A percentile compares a stretch with the other conserved stretches of the same genome.
Conservation (phyloP, 2,113 vertebrate species). For the Peromyscus californicus region DNA sequence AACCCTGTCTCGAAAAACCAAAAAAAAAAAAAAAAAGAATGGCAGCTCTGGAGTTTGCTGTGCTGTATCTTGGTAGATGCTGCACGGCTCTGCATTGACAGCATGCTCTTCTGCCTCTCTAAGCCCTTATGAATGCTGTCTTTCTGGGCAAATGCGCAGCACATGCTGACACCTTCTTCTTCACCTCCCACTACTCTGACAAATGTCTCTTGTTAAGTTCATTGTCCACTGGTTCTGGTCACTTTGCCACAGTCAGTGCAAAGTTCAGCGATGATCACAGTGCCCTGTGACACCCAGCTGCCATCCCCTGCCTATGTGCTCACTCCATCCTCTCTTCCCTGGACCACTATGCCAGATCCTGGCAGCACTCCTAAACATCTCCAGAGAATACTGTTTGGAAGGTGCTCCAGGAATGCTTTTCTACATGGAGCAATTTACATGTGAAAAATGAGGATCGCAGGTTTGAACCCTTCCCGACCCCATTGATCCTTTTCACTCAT, state of each 20-base stretch:
- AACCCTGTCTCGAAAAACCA: no score
- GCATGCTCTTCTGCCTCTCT: background rate
- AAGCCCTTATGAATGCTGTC: background rate
- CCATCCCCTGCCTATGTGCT: rapidly evolving
- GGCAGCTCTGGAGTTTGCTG: background rate
- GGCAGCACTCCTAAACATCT: background rate
- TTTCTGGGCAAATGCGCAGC: background rate
- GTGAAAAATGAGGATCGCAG: background rate
- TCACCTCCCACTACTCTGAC: background rate
- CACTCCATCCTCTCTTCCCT: background rate
- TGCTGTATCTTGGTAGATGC: background rate
- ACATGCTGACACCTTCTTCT: background rate
- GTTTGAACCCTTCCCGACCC: background rate
- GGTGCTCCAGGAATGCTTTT: background rate
- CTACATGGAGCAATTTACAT: background rate
- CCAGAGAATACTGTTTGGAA: background rate
- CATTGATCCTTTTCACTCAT: background rate
- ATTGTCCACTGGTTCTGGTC: background rate
- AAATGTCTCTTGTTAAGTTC: background rate
- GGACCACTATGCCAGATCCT: background rate
- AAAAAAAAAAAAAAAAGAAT: no score
- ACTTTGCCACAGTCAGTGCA: background rate
- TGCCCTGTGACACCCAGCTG: background rate
- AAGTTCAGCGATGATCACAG: background rate
- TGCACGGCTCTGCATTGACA: background rate